phyloP scores from a whole-genome alignment of 2,113 vertebrate species.

The Vidua macroura region DNA sequence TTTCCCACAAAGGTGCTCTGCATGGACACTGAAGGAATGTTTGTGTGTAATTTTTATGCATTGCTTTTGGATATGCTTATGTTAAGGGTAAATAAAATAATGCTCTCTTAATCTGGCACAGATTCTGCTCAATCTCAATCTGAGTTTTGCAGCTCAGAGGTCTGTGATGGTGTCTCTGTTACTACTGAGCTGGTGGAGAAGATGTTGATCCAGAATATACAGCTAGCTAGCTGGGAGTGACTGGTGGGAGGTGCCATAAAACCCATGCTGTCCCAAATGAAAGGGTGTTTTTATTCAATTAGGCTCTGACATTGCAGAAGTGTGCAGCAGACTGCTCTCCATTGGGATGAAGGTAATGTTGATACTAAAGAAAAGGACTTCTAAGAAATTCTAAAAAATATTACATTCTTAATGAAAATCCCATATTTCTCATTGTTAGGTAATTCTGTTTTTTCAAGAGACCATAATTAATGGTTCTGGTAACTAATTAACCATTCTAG shows the following conservation, averaged over 20 bases:
- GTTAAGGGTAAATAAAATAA: slow-evolving; percentile 60
- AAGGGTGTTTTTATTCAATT: neutral
- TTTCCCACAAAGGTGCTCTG: neutral
- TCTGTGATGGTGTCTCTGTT: neutral
- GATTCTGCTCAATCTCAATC: neutral
- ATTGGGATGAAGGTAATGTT: neutral
- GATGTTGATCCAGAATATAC: neutral
- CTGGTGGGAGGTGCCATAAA: neutral
- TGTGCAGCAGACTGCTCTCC: neutral
- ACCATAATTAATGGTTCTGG: neutral
- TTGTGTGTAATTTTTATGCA: slow-evolving; percentile 20
- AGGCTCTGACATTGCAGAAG: neutral
- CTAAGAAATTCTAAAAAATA: neutral
- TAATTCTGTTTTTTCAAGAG: neutral
- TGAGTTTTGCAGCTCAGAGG: neutral
- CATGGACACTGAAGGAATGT: slow-evolving; percentile 2
- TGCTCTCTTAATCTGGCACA: neutral
- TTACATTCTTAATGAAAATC: neutral
- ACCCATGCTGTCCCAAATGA: neutral
- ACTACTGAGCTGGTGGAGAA: neutral
- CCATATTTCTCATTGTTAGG: neutral
- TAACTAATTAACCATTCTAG: neutral
- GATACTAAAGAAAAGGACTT: neutral
- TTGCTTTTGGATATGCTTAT: slow-evolving; percentile 58
- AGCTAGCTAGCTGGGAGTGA: neutral